Base-by-base conservation (phyloP, 2,113 vertebrate genomes). In the Cromileptes altivelis region DNA sequence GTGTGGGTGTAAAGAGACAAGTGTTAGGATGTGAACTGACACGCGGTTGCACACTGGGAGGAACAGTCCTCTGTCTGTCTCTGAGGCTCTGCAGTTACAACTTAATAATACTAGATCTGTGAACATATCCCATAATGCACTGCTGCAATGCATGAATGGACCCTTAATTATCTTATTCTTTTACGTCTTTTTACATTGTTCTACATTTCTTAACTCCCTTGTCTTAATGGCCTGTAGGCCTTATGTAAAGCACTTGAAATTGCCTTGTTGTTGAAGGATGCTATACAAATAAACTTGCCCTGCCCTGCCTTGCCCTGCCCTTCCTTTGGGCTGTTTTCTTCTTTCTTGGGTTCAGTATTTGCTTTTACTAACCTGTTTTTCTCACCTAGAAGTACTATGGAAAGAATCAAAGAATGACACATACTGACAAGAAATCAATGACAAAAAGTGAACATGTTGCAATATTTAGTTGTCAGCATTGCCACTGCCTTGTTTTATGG, bases 21-120 rank as follows among this genome's bases (percentile, higher is more conserved):
- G 78, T 33, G 73, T 67, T 52, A 1, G 75, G 62, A 68, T 82
- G 67, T 65, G 53, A 80, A 78, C 68, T 81, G 86, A 79, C 70
- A 77, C 15, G 19, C 74, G 71, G 75, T 70, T 40, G 57, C 63
- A 52, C 78, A 58, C 25, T 3, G 33, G 50, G 81, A 82, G 65
- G 72, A 82, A 40, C 63, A 50, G 58, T 21, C 63, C 47, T 9
- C 75, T 42, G 60, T 37, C 50, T 67, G 74, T 4, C 72, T 61
- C 76, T 21, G 45, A 53, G 33, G 21, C 60, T 40, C 27, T 23
- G 53, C 71, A 78, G 50, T 74, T 68, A 76, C 71, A 67, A 53
- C 45, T 74, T 79, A 55, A 76, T 82, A 78, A 74, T 12, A n/a
- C 11, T 15, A 13, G 58, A 64, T 57, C 19, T 10, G 12, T 49